These are phyloP conservation scores for Eupithecia exiguata DNA, from an alignment of 2,888 invertebrate genomes.

Conservation along the genomic window DNA sequence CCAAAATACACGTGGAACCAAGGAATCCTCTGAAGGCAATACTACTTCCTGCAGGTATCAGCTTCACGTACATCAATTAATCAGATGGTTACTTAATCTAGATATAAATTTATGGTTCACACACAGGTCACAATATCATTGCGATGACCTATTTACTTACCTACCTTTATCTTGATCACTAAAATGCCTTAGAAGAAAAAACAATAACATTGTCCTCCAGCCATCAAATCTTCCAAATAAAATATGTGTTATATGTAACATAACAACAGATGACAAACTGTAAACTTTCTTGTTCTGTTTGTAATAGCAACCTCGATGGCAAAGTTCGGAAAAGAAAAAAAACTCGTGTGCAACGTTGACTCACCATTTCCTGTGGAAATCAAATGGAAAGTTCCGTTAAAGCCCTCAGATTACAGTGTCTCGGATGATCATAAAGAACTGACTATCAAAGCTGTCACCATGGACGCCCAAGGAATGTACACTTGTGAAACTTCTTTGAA, in stretches of 20 bases:
- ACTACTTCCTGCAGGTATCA: background rate
- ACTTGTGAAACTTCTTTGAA: slow-evolving; percentile 25
- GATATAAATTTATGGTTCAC: background rate
- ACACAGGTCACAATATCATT: background rate
- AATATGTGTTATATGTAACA: background rate
- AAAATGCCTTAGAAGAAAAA: too few relatives aligned
- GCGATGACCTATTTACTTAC: background rate
- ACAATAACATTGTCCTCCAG: too few relatives aligned
- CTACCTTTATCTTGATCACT: background rate
- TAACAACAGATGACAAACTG: background rate
- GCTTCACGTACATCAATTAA: background rate
- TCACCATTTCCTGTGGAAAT: slow-evolving; percentile 18
- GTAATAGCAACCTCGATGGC: slow-evolving; percentile 2
- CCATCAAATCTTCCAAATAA: background rate
- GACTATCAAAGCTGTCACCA: slow-evolving; percentile 23
- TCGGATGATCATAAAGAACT: slow-evolving; percentile 21
- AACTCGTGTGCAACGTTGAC: slow-evolving; percentile 12
- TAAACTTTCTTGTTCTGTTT: background rate
- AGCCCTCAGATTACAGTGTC: slow-evolving; percentile 18
- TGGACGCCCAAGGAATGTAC: slow-evolving; percentile 24
- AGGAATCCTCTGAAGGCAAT: slow-evolving; percentile 19
- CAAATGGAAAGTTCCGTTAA: slow-evolving; percentile 22
- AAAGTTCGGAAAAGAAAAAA: slow-evolving; percentile 16
- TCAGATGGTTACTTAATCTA: background rate
- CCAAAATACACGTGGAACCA: slow-evolving; percentile 16